phyloP scores from a whole-genome alignment of 2,888 invertebrate species.

The Plebejus melissa region DNA sequence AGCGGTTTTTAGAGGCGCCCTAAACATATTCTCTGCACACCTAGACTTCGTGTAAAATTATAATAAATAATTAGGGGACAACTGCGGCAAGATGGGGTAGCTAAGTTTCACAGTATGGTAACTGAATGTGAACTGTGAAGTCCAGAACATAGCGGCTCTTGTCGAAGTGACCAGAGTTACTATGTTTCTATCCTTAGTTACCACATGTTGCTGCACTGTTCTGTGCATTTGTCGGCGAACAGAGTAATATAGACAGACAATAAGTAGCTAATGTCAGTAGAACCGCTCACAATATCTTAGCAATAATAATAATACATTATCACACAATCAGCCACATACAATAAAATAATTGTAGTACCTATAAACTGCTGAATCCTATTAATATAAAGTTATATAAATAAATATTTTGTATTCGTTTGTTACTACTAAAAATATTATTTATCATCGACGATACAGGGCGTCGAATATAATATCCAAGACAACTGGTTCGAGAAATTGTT shows the following conservation, averaged over 20 bases:
- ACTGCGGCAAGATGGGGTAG: neutral
- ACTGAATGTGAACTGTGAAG: too few relatives aligned
- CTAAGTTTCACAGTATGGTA: neutral
- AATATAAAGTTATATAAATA: neutral
- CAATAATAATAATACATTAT: neutral
- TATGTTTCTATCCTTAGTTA: neutral
- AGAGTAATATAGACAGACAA: neutral
- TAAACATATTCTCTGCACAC: neutral
- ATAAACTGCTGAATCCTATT: neutral
- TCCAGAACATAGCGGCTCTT: neutral
- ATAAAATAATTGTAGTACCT: neutral
- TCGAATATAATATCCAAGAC: neutral
- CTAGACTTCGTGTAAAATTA: neutral
- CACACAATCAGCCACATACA: neutral
- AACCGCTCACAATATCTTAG: neutral
- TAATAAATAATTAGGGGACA: neutral
- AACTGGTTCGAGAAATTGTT: neutral
- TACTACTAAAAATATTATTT: conserved; percentile 5
- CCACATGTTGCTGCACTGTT: neutral
- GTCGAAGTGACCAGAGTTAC: neutral
- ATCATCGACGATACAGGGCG: neutral
- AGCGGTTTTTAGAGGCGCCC: neutral
- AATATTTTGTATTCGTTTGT: neutral
- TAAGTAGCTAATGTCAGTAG: neutral
- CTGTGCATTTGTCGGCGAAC: neutral